phyloP scores from a whole-genome alignment of 2,113 vertebrate species.

The Oceanodroma tethys region DNA sequence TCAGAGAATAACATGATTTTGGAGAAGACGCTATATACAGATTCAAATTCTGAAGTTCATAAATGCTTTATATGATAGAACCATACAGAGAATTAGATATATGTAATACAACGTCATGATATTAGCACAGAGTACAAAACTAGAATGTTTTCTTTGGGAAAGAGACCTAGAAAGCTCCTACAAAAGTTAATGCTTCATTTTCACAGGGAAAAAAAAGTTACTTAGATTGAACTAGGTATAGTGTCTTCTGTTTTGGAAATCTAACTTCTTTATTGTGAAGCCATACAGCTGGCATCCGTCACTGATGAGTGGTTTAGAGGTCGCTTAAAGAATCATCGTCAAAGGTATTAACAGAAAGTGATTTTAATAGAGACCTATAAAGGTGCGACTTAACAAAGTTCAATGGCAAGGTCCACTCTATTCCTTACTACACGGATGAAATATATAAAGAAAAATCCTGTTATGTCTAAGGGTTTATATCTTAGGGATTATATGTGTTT shows the following conservation, averaged over 20 bases:
- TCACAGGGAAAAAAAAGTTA: background rate
- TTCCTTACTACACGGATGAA: no score
- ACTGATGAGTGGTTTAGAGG: no score
- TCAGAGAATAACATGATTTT: background rate
- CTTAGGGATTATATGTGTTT: no score
- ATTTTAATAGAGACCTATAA: no score
- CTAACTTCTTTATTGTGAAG: background rate
- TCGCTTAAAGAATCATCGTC: no score
- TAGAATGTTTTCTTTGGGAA: background rate
- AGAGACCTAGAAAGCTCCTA: background rate
- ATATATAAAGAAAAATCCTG: no score
- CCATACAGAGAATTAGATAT: background rate
- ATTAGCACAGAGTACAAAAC: background rate
- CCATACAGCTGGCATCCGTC: background rate
- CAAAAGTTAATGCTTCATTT: background rate
- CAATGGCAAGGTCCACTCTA: no score
- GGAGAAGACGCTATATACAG: background rate
- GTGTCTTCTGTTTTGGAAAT: conserved; percentile 2
- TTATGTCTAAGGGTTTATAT: no score
- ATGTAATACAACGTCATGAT: background rate
- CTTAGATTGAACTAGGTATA: background rate
- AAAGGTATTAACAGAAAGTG: no score
- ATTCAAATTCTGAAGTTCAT: background rate
- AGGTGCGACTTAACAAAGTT: no score
- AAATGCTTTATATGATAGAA: conserved; percentile 1